Conservation (phyloP, 2,113 vertebrate species). For the Pachyramphus minor region DNA sequence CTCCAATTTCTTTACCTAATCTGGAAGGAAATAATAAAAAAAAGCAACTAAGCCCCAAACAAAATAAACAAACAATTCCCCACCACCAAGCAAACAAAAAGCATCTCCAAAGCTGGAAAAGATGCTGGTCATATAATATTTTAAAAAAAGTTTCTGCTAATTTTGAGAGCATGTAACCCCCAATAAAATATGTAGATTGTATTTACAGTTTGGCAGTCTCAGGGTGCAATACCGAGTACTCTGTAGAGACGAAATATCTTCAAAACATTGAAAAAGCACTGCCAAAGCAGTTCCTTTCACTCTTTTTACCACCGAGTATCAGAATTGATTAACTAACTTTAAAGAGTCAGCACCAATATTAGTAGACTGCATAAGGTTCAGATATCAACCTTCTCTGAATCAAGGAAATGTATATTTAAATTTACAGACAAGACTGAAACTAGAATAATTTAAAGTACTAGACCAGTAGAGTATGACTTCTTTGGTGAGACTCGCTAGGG, state of each 20-base stretch:
- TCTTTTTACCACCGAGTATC: background rate
- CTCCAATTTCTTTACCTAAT: background rate
- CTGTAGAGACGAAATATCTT: background rate
- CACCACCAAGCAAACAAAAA: background rate
- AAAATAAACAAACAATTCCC: background rate
- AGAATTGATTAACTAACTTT: background rate
- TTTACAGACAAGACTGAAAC: background rate
- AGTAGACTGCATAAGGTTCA: background rate
- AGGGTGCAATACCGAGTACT: background rate
- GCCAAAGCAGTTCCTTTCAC: background rate
- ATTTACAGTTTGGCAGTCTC: background rate
- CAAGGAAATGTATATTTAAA: background rate
- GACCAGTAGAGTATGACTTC: background rate
- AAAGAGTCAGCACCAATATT: background rate
- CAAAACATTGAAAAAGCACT: background rate
- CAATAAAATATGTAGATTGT: accelerated
- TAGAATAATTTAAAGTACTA: background rate
- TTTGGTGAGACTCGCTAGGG: background rate
- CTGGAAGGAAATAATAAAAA: background rate
- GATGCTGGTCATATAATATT: accelerated
- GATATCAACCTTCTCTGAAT: background rate
- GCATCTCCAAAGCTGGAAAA: background rate
- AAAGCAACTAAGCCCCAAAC: background rate
- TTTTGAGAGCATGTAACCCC: background rate
- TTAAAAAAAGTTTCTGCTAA: background rate